These are phyloP conservation scores for Parnassius orleans DNA, from an alignment of 2,888 invertebrate genomes.

Conservation along the genomic window DNA sequence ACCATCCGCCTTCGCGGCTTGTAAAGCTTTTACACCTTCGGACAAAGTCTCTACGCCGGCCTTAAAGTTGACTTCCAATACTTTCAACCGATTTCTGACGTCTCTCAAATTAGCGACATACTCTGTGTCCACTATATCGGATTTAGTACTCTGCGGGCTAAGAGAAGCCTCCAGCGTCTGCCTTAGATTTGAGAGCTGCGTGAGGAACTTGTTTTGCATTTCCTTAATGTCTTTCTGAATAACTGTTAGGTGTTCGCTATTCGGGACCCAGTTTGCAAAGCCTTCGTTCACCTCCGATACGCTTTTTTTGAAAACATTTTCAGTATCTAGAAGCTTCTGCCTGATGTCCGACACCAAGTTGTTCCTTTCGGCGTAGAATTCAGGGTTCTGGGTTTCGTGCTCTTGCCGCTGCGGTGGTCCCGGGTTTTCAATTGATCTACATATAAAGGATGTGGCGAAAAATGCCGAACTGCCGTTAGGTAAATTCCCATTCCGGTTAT, in stretches of 20 bases:
- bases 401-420: conserved; percentile 67
- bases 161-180: conserved; percentile 49
- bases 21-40: conserved; percentile 52
- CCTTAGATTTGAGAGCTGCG: conserved; percentile 57
- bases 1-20: conserved; percentile 46
- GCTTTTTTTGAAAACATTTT: conserved; percentile 43
- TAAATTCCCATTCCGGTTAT: no score
- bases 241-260: conserved; percentile 48
- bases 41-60: conserved; percentile 51
- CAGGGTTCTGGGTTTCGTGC: conserved; percentile 69
- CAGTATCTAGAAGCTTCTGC: conserved; percentile 51
- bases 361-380: conserved; percentile 47
- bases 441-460: no score
- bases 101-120: conserved; percentile 35
- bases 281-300: conserved; percentile 50
- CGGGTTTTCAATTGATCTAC: conserved; percentile 43
- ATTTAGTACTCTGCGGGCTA: conserved; percentile 35
- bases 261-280: conserved; percentile 50
- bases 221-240: conserved; percentile 52
- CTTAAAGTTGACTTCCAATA: conserved; percentile 55
- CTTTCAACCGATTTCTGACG: conserved; percentile 38
- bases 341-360: conserved; percentile 46
- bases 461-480: no score
- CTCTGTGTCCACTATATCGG: conserved; percentile 29
- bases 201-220: conserved; percentile 50